Base-by-base conservation (phyloP, 2,888 invertebrate species). In the Pollenia labialis region DNA sequence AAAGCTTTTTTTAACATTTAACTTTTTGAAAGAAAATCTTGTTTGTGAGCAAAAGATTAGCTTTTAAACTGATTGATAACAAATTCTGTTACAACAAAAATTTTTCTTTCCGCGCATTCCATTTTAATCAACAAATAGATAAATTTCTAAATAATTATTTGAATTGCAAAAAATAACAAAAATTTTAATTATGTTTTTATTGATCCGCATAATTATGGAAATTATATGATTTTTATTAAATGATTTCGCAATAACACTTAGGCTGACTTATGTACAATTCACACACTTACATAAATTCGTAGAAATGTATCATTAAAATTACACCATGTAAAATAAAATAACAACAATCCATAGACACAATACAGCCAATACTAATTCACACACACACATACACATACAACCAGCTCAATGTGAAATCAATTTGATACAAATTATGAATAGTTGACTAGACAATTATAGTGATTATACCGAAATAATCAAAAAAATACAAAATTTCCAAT, bases 371-470 rank as follows among this genome's bases (percentile, higher is more conserved):
- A 69, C 8, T 14, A 16, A 54, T 1, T 40, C 32, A 40, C 3
- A 40, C 52, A 54, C 10, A 54, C 16, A 54, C 10, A 44, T 11
- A 58, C 40, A 48, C n/a, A n/a, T 9, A 48, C 18, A 44, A 23
- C 9, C 42, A 18, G 18, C 52, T 56, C 46, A 66, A 50, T 80
- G 74, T 80, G 71, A 66, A 83, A 86, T 86, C 71, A 80, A 76
- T 86, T 80, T 60, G 52, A 71, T 58, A 83, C 71, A 80, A 80
- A 83, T 80, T 71, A 58, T 83, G 72, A 75, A 83, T 68, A 80
- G 86, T 60, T 83, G 75, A 86, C 79, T 75, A 83, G 69, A 76
- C 86, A 86, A 77, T 82, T 64, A 69, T 69, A 68, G 79, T 79
- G 74, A 85, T 80, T 79, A 66, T 62, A 66, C 10, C 74, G 9